Percentiles rank a stretch among this genome's conserved stretches.
These are phyloP conservation scores for Salarias fasciatus DNA, from an alignment of 2,797 vertebrate genomes.

Conservation along the genomic window DNA sequence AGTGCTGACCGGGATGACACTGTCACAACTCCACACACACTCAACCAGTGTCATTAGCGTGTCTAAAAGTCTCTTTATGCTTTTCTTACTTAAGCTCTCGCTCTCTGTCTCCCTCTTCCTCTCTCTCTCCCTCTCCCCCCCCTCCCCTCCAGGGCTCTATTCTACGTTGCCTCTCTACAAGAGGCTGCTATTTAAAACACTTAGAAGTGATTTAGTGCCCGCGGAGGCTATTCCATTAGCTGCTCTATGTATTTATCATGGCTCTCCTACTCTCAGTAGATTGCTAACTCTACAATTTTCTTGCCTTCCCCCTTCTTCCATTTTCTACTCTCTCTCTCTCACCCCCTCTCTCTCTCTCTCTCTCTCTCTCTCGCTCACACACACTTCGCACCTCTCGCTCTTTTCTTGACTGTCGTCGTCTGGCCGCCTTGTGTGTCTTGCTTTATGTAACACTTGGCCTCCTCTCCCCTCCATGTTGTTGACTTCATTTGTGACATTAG, in stretches of 20 bases:
- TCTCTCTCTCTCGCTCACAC: no score
- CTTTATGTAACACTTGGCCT: no score
- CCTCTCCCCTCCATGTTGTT: no score
- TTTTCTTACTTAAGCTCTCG: constrained; percentile 28
- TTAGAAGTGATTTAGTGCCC: constrained; percentile 80
- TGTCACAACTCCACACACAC: constrained; percentile 37
- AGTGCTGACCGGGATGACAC: constrained; percentile 49
- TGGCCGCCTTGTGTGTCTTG: no score
- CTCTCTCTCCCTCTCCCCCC: constrained; percentile 1
- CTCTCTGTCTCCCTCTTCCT: background rate
- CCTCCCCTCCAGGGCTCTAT: constrained; percentile 55
- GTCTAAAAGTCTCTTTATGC: constrained; percentile 49
- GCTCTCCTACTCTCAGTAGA: constrained; percentile 65
- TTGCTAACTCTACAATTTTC: constrained; percentile 74
- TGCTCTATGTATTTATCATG: constrained; percentile 75
- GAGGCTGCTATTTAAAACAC: constrained; percentile 80
- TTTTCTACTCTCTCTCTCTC: constrained; percentile 39
- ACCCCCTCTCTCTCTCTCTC: background rate
- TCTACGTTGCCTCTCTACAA: constrained; percentile 55
- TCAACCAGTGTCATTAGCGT: constrained; percentile 27
- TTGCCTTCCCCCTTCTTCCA: constrained; percentile 42
- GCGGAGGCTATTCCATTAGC: constrained; percentile 77
- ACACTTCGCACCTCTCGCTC: constrained; percentile 14
- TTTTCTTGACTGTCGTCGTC: no score
- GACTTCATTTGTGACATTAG: no score